phyloP scores from a whole-genome alignment of 2,113 vertebrate species.

The Hiodon alosoides region DNA sequence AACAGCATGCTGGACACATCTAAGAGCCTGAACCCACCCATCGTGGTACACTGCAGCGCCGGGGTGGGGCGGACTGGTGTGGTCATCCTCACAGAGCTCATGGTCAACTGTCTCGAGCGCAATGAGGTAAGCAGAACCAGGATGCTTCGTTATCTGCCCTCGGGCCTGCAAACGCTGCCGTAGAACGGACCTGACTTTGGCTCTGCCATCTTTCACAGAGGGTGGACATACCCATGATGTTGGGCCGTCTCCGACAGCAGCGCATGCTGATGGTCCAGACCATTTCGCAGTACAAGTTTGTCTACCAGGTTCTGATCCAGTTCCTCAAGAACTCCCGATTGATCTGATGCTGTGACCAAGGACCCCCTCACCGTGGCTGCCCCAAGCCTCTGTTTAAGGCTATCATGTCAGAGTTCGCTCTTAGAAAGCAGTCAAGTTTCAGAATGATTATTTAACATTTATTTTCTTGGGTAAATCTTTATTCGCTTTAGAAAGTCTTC shows the following conservation, averaged over 20 bases:
- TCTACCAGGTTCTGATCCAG: constrained; percentile 91
- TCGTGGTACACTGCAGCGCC: constrained; percentile 87
- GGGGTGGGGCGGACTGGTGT: constrained; percentile 86
- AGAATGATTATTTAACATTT: too few species aligned
- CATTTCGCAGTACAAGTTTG: constrained; percentile 88
- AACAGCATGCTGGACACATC: constrained; percentile 85
- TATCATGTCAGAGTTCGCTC: too few species aligned
- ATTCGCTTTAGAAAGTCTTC: too few species aligned
- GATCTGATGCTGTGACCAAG: constrained; percentile 61
- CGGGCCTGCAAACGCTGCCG: not conserved
- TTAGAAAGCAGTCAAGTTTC: too few species aligned
- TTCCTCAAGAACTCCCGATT: constrained; percentile 90
- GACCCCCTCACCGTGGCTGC: not conserved
- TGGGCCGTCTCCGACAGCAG: constrained; percentile 79
- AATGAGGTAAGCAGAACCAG: constrained; percentile 70
- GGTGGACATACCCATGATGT: constrained; percentile 83
- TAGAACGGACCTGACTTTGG: too few species aligned
- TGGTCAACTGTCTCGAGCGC: constrained; percentile 89
- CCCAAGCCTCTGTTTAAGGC: too few species aligned
- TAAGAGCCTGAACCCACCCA: constrained; percentile 74
- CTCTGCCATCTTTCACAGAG: constrained; percentile 59
- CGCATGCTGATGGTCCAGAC: constrained; percentile 95
- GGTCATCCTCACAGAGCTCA: constrained; percentile 86
- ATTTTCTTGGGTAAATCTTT: too few species aligned
- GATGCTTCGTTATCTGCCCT: not conserved